Evolutionary conservation across 2,113 vertebrate genomes (phyloP).

Genomic region (Heterotilapia buettikoferi): DNA sequence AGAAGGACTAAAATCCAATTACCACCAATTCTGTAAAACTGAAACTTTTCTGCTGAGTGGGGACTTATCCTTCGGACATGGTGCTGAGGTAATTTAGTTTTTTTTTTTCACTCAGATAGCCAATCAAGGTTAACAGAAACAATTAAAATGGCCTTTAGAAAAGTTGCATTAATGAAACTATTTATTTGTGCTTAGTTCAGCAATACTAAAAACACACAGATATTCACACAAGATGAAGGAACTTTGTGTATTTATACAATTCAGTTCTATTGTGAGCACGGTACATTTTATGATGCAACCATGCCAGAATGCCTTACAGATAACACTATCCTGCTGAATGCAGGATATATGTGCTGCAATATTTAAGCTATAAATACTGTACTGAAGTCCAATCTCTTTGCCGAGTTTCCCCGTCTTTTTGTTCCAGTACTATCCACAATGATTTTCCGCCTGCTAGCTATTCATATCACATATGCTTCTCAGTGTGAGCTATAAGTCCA

Average conservation of each 20-base stretch:
- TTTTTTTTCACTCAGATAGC: not conserved
- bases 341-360: not conserved
- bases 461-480: not conserved
- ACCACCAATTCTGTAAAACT: not conserved
- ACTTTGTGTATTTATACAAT: not conserved
- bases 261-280: not conserved
- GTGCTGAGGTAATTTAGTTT: not conserved
- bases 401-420: not conserved
- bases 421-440: not conserved
- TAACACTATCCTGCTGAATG: not conserved
- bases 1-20: not conserved
- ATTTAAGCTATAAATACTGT: slow-evolving; percentile 9
- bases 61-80: not conserved
- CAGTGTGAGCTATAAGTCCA: not conserved
- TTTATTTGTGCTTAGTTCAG: not conserved
- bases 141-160: not conserved
- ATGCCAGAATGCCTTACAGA: not conserved
- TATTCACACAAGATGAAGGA: not conserved
- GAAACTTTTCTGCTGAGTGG: slow-evolving; percentile 8
- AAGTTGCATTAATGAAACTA: not conserved
- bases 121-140: not conserved
- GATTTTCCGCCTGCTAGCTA: not conserved
- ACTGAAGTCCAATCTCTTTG: not conserved
- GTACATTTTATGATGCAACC: not conserved
- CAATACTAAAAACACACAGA: not conserved